Evolutionary conservation across 2,888 invertebrate genomes (phyloP).

Genomic region (Drosophila trichaetosa): DNA sequence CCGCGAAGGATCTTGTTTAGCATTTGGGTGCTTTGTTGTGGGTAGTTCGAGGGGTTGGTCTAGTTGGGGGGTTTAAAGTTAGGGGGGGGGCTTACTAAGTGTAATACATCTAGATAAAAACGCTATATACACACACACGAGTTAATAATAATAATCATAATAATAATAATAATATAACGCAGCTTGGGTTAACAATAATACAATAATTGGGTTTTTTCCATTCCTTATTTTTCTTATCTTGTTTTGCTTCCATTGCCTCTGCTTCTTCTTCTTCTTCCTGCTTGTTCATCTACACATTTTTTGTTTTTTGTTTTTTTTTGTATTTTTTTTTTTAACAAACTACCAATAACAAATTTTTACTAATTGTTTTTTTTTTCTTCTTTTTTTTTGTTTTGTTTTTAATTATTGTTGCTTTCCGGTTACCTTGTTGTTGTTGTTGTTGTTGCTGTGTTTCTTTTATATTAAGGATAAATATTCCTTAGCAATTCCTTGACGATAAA

Average conservation of each 20-base stretch:
- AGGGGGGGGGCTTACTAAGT: conserved; percentile 55
- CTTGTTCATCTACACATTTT: conserved; percentile 54
- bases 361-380: conserved; percentile 65
- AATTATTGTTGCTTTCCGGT: conserved; percentile 77
- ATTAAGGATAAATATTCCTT: conserved; percentile 61
- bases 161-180: conserved; percentile 78
- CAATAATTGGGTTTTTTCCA: conserved; percentile 71
- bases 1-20: conserved; percentile 38
- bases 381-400: conserved; percentile 43
- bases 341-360: conserved; percentile 80
- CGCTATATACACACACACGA: conserved; percentile 79
- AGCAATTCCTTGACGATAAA: conserved; percentile 73
- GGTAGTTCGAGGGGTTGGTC: conserved; percentile 22
- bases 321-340: conserved; percentile 74
- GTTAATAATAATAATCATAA: conserved; percentile 64
- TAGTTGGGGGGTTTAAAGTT: conserved; percentile 1
- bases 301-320: conserved; percentile 39
- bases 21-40: conserved; percentile 1
- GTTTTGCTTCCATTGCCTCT: conserved; percentile 38
- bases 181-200: conserved; percentile 83
- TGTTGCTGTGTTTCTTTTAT: conserved; percentile 40
- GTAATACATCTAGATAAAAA: conserved; percentile 81
- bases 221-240: conserved; percentile 16
- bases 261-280: conserved; percentile 32
- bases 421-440: conserved; percentile 70